Evolutionary conservation across 2,888 invertebrate species (phyloP).

Genomic region (Plusia festucae): DNA sequence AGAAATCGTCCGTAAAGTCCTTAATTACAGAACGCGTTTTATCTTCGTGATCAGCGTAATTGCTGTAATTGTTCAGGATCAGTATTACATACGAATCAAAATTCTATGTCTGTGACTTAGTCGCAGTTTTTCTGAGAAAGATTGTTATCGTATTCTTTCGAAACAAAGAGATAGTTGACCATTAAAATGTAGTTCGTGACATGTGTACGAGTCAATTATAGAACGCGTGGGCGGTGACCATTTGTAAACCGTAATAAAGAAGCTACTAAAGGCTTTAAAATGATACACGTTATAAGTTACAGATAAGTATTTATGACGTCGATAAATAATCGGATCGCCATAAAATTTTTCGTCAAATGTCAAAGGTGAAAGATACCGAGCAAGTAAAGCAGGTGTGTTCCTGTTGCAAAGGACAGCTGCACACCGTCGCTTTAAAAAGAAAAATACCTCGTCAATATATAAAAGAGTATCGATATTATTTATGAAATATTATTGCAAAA

Average conservation of each 20-base stretch:
- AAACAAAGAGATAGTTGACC: conserved; percentile 63
- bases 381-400: conserved; percentile 75
- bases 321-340: conserved; percentile 57
- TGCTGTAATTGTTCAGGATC: conserved; percentile 44
- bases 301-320: conserved; percentile 47
- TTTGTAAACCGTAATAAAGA: conserved; percentile 42
- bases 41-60: conserved; percentile 48
- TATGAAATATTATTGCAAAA: conserved; percentile 52
- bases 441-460: conserved; percentile 62
- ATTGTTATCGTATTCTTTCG: conserved; percentile 52
- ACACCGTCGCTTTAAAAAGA: conserved; percentile 62
- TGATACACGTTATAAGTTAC: conserved; percentile 26
- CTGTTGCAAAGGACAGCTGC: conserved; percentile 70
- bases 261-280: conserved; percentile 41
- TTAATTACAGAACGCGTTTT: conserved; percentile 67
- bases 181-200: conserved; percentile 62
- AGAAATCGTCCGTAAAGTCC: conserved; percentile 59
- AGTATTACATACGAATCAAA: conserved; percentile 42
- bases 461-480: conserved; percentile 62
- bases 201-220: conserved; percentile 64
- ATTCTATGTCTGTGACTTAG: conserved; percentile 38
- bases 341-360: conserved; percentile 73
- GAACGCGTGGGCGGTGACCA: conserved; percentile 40
- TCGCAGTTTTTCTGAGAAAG: conserved; percentile 53
- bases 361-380: conserved; percentile 77